A percentile compares a stretch with the other conserved stretches of the same genome.
These are phyloP conservation scores for Pollicipes pollicipes DNA, from an alignment of 1,140 invertebrate species.

Conservation along the genomic window DNA sequence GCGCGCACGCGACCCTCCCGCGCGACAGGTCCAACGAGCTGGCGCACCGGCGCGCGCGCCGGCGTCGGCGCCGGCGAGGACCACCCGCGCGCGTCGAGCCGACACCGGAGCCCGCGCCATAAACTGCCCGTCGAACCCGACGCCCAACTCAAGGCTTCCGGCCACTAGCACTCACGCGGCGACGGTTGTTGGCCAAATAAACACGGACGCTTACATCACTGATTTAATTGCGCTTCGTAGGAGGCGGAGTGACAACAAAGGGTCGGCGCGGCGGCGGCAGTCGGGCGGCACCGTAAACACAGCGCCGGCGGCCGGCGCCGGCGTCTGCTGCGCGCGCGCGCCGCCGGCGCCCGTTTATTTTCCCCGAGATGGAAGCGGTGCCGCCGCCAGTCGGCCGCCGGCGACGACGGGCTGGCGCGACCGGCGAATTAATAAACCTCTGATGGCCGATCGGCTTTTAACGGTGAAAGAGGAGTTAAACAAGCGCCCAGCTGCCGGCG, in stretches of 20 bases:
- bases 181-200: neutral
- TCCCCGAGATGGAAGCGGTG: neutral
- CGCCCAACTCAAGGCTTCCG: neutral
- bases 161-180: slow-evolving; percentile 1
- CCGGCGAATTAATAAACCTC: neutral
- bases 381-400: neutral
- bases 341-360: neutral
- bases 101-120: neutral
- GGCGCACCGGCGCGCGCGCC: too few relatives aligned
- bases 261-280: neutral
- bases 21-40: too few relatives aligned
- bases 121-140: neutral
- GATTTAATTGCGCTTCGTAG: neutral
- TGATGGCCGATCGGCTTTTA: slow-evolving; percentile 1
- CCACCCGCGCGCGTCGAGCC: neutral
- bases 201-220: neutral
- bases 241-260: slow-evolving; percentile 1
- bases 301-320: too few relatives aligned
- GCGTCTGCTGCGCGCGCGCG: neutral
- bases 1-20: too few relatives aligned
- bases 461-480: slow-evolving; percentile 1
- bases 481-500: neutral
- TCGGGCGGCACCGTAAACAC: neutral
- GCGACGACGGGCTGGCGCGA: neutral
- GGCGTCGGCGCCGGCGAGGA: neutral